Evolutionary conservation across 37 sponge, comb jelly and placozoan species (phyloP), one percentile per base, ranked within the genome.

Genomic region (Tethya wilhelma): DNA sequence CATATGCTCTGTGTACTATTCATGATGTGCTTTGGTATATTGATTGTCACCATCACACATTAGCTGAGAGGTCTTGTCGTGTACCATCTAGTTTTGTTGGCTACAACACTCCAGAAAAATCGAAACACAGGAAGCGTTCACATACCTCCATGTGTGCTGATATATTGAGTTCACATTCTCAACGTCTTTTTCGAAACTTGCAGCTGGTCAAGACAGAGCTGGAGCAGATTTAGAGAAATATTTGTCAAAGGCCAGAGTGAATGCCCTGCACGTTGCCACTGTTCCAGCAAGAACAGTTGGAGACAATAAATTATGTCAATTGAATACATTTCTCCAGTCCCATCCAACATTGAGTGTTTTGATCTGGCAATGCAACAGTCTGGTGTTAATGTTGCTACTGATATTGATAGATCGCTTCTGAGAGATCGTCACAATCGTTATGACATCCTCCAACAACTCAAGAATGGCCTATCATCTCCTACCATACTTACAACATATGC

Each of bases 401-500:
- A 69, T 22, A 28, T 69, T 69, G 42, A 69, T 23, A 8, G 17
- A n/a, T 39, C 32, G 7, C 43, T 69, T 39, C 70, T 39, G 8
- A 23, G 42, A 19, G 70, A 69, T 38, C 70, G 43, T 37, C 38
- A 39, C 9, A 31, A 23, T 9, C 70, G 70, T 28, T 69, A 69
- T 36, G 41, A 69, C 29, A 23, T 22, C 8, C 14, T 69, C 22
- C 70, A 69, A 37, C 11, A n/a, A 38, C 14, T 69, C 9, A 69
- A 69, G 41, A 12, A 69, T 38, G 70, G 70, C 20, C 22, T 69
- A 23, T n/a, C 12, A n/a, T 69, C 42, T 39, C 41, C 70, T 12
- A 30, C 73, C 12, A 45, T 72, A 37, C 56, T 72, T 30, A 56
- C 56, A 6, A 72, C 73, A 72, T 69, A 69, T 45, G 42, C 73